Percentiles rank a stretch among this genome's conserved stretches.
Conservation (phyloP, 2,888 invertebrate genomes). For the Tachina grossa region DNA sequence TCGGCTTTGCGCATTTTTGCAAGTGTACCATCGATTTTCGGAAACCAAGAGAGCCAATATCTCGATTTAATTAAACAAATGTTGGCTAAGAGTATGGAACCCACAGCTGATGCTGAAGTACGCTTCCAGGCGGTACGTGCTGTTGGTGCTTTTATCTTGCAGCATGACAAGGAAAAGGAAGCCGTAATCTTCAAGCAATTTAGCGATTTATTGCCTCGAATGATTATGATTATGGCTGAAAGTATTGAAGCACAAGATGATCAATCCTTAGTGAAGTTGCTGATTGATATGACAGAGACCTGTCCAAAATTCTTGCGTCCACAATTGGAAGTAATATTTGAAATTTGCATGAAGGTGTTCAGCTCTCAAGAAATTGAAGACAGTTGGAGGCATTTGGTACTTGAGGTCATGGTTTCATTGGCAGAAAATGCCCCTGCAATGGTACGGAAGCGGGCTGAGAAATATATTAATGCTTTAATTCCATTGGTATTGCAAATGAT, state of each 20-base stretch:
- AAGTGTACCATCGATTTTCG: slow-evolving; percentile 98
- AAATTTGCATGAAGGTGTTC: slow-evolving; percentile 93
- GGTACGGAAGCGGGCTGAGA: slow-evolving; percentile 95
- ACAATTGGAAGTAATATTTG: slow-evolving; percentile 93
- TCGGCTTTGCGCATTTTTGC: slow-evolving; percentile 97
- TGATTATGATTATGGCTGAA: slow-evolving; percentile 89
- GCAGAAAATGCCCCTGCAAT: slow-evolving; percentile 98
- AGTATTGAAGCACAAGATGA: slow-evolving; percentile 93
- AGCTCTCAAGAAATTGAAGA: slow-evolving; percentile 88
- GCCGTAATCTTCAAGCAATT: slow-evolving; percentile 94
- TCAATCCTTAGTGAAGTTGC: slow-evolving; percentile 94
- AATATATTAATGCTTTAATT: slow-evolving; percentile 91
- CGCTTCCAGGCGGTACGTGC: slow-evolving; percentile 92
- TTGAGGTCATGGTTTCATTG: slow-evolving; percentile 92
- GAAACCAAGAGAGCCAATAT: slow-evolving; percentile 95
- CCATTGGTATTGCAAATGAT: slow-evolving; percentile 95
- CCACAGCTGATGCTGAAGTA: slow-evolving; percentile 88
- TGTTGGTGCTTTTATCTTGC: slow-evolving; percentile 93
- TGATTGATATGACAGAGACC: slow-evolving; percentile 96
- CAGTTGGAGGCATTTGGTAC: slow-evolving; percentile 93
- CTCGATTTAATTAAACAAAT: slow-evolving; percentile 97
- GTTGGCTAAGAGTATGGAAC: slow-evolving; percentile 91
- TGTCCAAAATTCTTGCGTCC: slow-evolving; percentile 96
- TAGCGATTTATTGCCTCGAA: slow-evolving; percentile 90
- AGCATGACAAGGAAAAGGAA: slow-evolving; percentile 93